Evolutionary conservation across 1,140 invertebrate species (phyloP).

Genomic region (Drosophila tropicalis): DNA sequence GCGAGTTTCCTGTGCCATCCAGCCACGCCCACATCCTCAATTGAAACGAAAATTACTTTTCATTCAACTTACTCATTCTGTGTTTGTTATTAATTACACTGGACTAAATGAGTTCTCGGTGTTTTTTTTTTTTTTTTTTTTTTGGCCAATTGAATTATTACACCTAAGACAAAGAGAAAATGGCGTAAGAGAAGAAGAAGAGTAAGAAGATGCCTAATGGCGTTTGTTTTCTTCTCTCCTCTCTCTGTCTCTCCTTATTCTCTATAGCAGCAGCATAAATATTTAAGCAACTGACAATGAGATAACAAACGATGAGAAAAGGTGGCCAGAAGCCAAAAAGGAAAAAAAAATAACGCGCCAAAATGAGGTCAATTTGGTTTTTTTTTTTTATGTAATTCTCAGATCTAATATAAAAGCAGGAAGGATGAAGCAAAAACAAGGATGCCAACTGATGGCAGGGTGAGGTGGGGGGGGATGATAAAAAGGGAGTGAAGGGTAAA

Average conservation of each 20-base stretch:
- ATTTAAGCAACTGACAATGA: conserved; percentile 79
- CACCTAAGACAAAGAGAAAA: conserved; percentile 62
- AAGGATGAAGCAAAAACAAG: not conserved
- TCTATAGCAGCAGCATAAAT: conserved; percentile 60
- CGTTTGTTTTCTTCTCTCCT: conserved; percentile 56
- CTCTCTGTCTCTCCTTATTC: not conserved
- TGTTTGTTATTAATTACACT: conserved; percentile 79
- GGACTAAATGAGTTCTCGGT: conserved; percentile 57
- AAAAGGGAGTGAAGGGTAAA: conserved; percentile 28
- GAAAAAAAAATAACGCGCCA: conserved; percentile 27
- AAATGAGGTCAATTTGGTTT: conserved; percentile 57
- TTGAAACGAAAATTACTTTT: conserved; percentile 68
- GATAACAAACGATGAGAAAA: conserved; percentile 62
- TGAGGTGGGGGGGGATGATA: not conserved
- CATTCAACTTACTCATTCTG: conserved; percentile 55
- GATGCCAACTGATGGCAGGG: not conserved
- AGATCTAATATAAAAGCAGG: conserved; percentile 10
- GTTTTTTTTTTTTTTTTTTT: conserved; percentile 44
- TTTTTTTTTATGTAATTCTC: not conserved
- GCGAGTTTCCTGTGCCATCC: conserved; percentile 51
- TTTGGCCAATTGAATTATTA: conserved; percentile 78
- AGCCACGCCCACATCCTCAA: conserved; percentile 76
- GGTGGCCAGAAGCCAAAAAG: not conserved
- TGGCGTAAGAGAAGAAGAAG: conserved; percentile 27
- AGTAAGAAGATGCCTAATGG: conserved; percentile 53